Evolutionary conservation across 2,888 invertebrate genomes (phyloP), one percentile per base, ranked within the genome.

Genomic region (Catocala nupta): DNA sequence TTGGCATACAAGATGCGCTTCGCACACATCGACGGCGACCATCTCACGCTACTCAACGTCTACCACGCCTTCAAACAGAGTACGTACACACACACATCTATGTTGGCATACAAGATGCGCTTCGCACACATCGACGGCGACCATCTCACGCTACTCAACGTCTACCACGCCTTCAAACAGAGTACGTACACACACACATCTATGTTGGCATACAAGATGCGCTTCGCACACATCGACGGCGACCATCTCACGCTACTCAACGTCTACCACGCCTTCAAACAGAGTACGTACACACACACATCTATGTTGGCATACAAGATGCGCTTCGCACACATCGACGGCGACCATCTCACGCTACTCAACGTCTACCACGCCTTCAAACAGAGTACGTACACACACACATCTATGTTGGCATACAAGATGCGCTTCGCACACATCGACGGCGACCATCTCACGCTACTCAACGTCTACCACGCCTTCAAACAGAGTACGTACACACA

Each of bases 51-150:
- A 71, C 96, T 99, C 75, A 99, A 99, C 90, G 99, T 99, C 48
- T 99, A 99, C 90, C 99, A 99, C 89, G 99, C 99, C 33, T 99
- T 99, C 90, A 99, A 99, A 92, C 99, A 99, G 94, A 99, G 99
- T 99, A 25, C 25, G 25, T 25, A 25, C 25, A 0, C 25, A 3
- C 25, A 25, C 25, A 90, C 97, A 97, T 96, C 43, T 25, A 47
- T 16, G 16, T 16, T 2, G 16, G 16, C 16, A 16, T 16, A n/a
- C 71, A 99, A 99, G 96, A 98, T 99, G 97, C 95, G 99, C 75
- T 99, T 99, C 93, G 99, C 99, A 2, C 99, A 99, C 95, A 99
- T 99, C 86, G 99, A 99, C 93, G 99, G 99, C 16, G 99, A 99
- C 93, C 99, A 99, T 88, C 96, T 99, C 85, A 99, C 99, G 6